Conservation (phyloP, 35 echinoderm and acorn worm species). For the Ophioderma brevispina region DNA sequence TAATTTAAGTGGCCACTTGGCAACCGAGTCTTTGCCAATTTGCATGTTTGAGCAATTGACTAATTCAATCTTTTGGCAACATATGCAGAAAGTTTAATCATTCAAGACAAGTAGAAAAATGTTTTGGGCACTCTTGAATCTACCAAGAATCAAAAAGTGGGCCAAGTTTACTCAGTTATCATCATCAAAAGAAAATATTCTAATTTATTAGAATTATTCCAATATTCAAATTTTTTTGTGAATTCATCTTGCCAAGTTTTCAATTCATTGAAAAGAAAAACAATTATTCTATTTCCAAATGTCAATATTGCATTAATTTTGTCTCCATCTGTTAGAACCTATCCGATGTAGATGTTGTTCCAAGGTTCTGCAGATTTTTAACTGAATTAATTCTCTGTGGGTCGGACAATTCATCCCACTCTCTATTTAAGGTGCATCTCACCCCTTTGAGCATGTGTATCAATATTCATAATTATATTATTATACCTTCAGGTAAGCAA, state of each 20-base stretch:
- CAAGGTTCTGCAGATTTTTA: slow-evolving; percentile 1
- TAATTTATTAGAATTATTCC: not conserved
- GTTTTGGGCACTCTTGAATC: too few species aligned
- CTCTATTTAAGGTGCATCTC: not conserved
- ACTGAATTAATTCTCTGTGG: not conserved
- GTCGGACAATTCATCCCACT: not conserved
- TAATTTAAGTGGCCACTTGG: too few species aligned
- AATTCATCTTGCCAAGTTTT: slow-evolving; percentile 9
- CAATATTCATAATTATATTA: not conserved
- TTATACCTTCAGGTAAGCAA: not conserved
- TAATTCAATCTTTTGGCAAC: too few species aligned
- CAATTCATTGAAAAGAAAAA: not conserved
- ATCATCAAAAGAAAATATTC: not conserved
- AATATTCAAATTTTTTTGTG: slow-evolving; percentile 6
- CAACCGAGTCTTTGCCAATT: too few species aligned
- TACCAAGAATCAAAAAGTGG: too few species aligned
- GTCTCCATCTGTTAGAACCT: not conserved
- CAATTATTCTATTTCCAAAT: not conserved
- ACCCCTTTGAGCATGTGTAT: not conserved
- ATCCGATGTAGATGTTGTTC: not conserved
- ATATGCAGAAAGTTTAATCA: too few species aligned
- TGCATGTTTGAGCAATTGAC: too few species aligned
- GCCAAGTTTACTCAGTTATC: not conserved
- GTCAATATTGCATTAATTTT: not conserved
- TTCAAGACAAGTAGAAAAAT: too few species aligned